Evolutionary conservation across 2,113 vertebrate genomes (phyloP), one percentile per base, ranked within the genome.

Genomic region (Microtus montanus): DNA sequence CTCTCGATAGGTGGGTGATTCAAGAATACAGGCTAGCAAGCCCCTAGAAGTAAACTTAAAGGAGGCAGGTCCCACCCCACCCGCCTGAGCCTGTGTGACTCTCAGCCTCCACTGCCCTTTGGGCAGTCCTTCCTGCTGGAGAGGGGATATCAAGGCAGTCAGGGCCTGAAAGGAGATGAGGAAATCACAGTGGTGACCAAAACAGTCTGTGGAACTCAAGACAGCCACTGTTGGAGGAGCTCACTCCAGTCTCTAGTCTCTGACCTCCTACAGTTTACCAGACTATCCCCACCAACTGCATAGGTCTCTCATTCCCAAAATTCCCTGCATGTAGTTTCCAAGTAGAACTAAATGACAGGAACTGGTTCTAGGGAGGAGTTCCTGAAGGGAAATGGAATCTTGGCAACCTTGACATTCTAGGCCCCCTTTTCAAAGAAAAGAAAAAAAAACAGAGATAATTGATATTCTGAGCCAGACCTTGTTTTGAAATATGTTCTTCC

Each of bases 341-440:
- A 94, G 74, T 28, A 96, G 82, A 97, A 38, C 92, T 92, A 95
- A 96, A 94, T 68, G 24, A 77, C 87, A 95, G 89, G 90, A 95
- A 96, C 85, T 86, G 88, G 79, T 89, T 96, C 88, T 95, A 83
- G 78, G 77, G 41, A 94, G 82, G 78, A 38, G 58, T 82, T 93
- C 92, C 94, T 84, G 54, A 93, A 68, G 44, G 90, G 92, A 96
- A 94, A 71, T 83, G 68, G 89, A 82, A 90, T 95, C 87, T 89
- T 52, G 35, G 77, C 44, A 86, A 82, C 77, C 77, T 96, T 92
- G 85, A 96, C 70, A 93, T 96, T 86, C 92, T 26, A 95, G 79
- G 77, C 70, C 66, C 64, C 58, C 89, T 86, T 78, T 52, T 93
- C 47, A 93, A 97, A 91, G 52, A 71, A 63, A 66, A 86, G 58